phyloP scores from a whole-genome alignment of 1,140 invertebrate species.

The Drosophila parabipectinata region DNA sequence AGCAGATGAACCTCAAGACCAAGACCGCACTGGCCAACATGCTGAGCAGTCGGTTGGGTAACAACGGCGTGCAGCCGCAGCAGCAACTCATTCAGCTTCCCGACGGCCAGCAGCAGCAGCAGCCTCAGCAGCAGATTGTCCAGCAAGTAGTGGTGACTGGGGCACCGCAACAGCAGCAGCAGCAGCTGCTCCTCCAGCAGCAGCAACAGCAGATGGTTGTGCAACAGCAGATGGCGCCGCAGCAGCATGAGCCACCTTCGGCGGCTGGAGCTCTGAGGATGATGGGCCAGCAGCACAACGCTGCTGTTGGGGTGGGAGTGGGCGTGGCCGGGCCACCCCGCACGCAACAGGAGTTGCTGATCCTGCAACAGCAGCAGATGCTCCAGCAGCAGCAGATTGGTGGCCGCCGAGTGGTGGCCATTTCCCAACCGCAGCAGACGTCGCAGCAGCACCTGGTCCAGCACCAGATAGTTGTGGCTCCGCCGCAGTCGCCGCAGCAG shows the following conservation, averaged over 20 bases:
- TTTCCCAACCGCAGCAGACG: constrained; percentile 82
- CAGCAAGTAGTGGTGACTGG: constrained; percentile 73
- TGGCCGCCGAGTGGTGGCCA: constrained; percentile 84
- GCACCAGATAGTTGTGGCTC: constrained; percentile 75
- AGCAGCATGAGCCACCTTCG: constrained; percentile 85
- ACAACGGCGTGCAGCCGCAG: constrained; percentile 83
- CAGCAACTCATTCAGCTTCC: constrained; percentile 85
- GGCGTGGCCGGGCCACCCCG: constrained; percentile 56
- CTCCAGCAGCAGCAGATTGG: constrained; percentile 69
- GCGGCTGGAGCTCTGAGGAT: constrained; percentile 89
- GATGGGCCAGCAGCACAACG: constrained; percentile 92
- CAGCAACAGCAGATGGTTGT: constrained; percentile 71
- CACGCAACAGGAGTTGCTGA: constrained; percentile 70
- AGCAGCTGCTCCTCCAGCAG: constrained; percentile 50
- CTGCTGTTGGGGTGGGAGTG: constrained; percentile 78
- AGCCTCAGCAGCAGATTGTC: constrained; percentile 69
- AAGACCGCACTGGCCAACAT: constrained; percentile 98
- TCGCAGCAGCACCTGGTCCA: constrained; percentile 69
- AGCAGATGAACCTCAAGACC: constrained; percentile 92
- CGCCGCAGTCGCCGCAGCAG: constrained; percentile 33
- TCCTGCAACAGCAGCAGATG: constrained; percentile 74
- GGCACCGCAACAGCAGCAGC: constrained; percentile 63
- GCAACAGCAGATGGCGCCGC: constrained; percentile 53
- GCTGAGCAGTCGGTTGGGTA: constrained; percentile 93
- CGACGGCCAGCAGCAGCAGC: constrained; percentile 84